Base-by-base conservation (phyloP, 2,113 vertebrate genomes). In the Neoarius graeffei region DNA sequence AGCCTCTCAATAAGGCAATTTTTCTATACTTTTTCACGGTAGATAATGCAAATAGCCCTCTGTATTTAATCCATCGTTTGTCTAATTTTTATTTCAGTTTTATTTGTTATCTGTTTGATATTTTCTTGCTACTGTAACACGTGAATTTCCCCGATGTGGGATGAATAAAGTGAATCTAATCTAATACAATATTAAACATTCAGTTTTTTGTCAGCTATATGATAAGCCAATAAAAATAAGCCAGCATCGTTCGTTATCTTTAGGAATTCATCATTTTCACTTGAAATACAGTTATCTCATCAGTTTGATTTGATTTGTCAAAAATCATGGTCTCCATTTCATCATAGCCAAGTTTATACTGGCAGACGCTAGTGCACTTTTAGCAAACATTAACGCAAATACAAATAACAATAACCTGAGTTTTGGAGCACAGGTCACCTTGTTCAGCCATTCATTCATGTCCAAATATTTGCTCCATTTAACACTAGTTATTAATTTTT, bases 371-470 rank as follows among this genome's bases (percentile, higher is more conserved):
- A 62, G 35, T 14, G 60, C 30, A 42, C 56, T 50, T 81, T 83
- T 48, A 83, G 59, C 23, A 83, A 83, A 83, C 59, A 83, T 83
- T 50, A 64, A 64, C 59, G 35, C 20, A 57, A 35, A 30, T 62
- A 64, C 35, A 83, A 48, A 83, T 64, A 83, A 8, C 35, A 48
- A 83, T 64, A 83, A 8, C 35, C 59, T 50, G 60, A n/a, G 35
- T 64, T 64, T 62, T 64, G 3, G 20, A 50, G 35, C 35, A 83
- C 35, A 50, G 57, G 27, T 62, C 30, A 60, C 62, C 57, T 82
- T 62, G 17, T 79, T 56, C 15, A 57, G 54, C 11, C 27, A 11
- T 57, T 56, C 42, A 56, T 27, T 52, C 13, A 54, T 17, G 57
- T n/a, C 9, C 30, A 64, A 25, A 64, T 23, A 11, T 64, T 50